Evolutionary conservation across 2,888 invertebrate species (phyloP), one percentile per base, ranked within the genome.

Genomic region (Tubulanus polymorphus): DNA sequence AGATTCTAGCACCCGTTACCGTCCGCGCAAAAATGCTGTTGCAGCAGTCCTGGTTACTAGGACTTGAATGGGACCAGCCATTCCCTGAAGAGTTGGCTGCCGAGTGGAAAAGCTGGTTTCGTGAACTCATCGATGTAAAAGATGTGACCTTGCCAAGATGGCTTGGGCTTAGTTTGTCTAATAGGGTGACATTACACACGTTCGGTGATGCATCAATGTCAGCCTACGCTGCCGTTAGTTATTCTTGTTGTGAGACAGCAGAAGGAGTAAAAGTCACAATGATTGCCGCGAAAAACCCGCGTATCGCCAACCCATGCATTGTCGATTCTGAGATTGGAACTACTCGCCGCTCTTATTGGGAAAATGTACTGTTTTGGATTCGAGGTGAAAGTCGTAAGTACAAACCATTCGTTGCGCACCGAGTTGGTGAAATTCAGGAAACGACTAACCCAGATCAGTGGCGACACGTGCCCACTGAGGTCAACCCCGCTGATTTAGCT

Each of bases 301-400:
- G 54, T 54, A 3, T 29, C 54, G 18, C 55, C 55, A 15, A n/a
- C 53, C 20, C 41, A 37, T 20, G 18, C 51, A 10, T n/a, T 53
- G 2, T 37, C 28, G 10, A 54, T 54, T 15, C 55, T 51, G 5
- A 29, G 53, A 18, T 30, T 55, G 2, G 51, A 55, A 49, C n/a
- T 55, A 28, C 32, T 55, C 35, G 52, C 35, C 25, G 55, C 55
- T 8, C 1, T 54, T 25, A 10, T 48, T 2, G 55, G 52, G 1
- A 12, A 49, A 54, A 57, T 23, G 57, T 57, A 5, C 28, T 53
- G 12, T 48, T n/a, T n/a, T 56, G 56, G 56, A 54, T 55, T 15
- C 45, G 46, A 2, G 47, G 29, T 5, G 12, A 29, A 25, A 26
- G 47, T n/a, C 3, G 55, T 25, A 20, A 23, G 28, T 58, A 41